Evolutionary conservation across 2,888 invertebrate genomes (phyloP), one percentile per base, ranked within the genome.

Genomic region (Myopa testacea): DNA sequence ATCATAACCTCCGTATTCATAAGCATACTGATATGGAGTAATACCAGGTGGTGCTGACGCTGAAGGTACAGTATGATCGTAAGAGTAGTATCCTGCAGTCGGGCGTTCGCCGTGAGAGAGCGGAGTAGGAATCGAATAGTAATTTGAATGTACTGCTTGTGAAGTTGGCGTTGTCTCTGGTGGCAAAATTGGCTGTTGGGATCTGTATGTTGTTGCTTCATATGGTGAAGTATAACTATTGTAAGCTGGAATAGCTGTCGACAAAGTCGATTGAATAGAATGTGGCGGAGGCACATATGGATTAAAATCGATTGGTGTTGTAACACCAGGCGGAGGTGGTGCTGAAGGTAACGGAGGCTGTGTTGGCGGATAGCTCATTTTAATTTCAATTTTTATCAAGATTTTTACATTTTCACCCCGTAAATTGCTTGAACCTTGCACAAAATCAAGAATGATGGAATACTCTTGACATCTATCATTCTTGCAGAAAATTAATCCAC

Each of bases 311-410:
- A 79, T 40, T n/a, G 80, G 72, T 10, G 75, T 65, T 19, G 79
- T 37, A 58, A 69, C 76, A 6, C 78, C 63, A 19, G 78, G 68
- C 3, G 58, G 50, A 40, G 71, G 78, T 14, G 79, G 68, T 37
- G 78, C 60, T 4, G 38, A 38, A 62, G 45, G 84, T 81, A 34
- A 34, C 38, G 77, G 60, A 34, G 79, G 52, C 69, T 75, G 67
- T 10, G 86, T 84, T 16, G 86, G 86, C 38, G 86, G 85, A 82
- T 85, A 85, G 77, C 82, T 85, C 76, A 81, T 82, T 65, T 77
- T 78, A 67, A 10, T 16, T 45, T 10, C 45, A 8, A 1, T 45
- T 45, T 45, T 45, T 45, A 10, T 6, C 0, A 45, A 45, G 6
- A 45, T 45, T 45, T 45, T 45, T 10, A 45, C 45, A 45, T 6